Percentiles rank a stretch among this genome's conserved stretches.
These are phyloP conservation scores for Falco columbarius DNA, from an alignment of 2,797 vertebrate genomes.

Conservation along the genomic window DNA sequence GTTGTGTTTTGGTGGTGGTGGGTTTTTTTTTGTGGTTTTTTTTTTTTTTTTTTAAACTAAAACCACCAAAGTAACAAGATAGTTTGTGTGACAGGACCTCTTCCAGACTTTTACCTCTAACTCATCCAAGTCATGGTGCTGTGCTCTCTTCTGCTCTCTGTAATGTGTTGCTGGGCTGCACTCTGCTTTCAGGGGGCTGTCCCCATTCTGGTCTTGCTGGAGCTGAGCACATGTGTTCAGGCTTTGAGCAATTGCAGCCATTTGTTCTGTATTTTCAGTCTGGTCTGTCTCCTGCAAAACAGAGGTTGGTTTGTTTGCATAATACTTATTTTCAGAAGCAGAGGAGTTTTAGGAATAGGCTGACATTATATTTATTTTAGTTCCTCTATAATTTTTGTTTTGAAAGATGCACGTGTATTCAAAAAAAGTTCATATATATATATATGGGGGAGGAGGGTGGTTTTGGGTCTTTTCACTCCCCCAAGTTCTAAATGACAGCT, in stretches of 20 bases:
- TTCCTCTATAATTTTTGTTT: conserved; percentile 53
- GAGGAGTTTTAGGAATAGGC: conserved; percentile 20
- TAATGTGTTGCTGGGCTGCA: not conserved
- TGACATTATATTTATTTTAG: conserved; percentile 44
- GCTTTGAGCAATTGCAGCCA: not conserved
- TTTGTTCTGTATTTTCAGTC: conserved; percentile 43
- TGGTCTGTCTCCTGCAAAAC: conserved; percentile 1
- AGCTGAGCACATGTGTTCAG: not conserved
- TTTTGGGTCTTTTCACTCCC: not conserved
- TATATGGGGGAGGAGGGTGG: not conserved
- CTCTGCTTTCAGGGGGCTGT: not conserved
- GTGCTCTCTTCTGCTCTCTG: not conserved
- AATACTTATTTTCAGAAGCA: conserved; percentile 48
- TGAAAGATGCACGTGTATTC: not conserved
- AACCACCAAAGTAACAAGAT: not conserved
- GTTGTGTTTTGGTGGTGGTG: not conserved
- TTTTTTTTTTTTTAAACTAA: not conserved
- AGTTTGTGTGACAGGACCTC: not conserved
- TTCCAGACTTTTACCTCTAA: not conserved
- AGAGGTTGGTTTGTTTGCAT: conserved; percentile 49
- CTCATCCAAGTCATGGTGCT: not conserved
- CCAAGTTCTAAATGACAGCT: conserved; percentile 2
- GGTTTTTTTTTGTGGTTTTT: not conserved
- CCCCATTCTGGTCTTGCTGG: not conserved
- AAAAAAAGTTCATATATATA: not conserved